Evolutionary conservation across 1,140 invertebrate genomes (phyloP).

Genomic region (Eulimnadia texana): DNA sequence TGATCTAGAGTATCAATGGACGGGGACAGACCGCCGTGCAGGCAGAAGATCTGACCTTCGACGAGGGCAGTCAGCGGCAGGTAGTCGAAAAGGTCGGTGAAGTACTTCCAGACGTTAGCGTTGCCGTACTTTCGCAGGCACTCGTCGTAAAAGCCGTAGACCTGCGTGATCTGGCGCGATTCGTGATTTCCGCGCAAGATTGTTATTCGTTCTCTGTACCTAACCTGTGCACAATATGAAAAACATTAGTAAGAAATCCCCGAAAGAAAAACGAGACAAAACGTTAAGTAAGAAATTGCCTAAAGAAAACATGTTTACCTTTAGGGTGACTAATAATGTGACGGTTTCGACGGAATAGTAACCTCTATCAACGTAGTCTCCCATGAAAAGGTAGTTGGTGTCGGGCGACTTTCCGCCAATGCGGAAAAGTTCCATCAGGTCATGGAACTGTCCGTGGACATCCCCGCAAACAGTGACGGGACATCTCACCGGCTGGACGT

Average conservation of each 20-base stretch:
- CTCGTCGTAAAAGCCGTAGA: constrained; percentile 98
- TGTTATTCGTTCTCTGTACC: constrained; percentile 97
- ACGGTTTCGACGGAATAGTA: constrained; percentile 99
- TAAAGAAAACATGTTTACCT: constrained; percentile 49
- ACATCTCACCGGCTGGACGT: constrained; percentile 99
- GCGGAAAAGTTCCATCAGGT: constrained; percentile 98
- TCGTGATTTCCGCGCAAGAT: constrained; percentile 98
- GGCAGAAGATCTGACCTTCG: constrained; percentile 97
- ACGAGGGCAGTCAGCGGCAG: constrained; percentile 94
- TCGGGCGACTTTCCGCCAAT: constrained; percentile 98
- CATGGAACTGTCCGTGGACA: constrained; percentile 99
- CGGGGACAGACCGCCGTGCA: constrained; percentile 96
- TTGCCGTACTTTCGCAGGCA: constrained; percentile 99
- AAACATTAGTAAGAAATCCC: background rate
- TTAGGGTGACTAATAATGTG: constrained; percentile 90
- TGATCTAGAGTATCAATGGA: constrained; percentile 99
- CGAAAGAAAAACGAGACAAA: no score
- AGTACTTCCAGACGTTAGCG: constrained; percentile 99
- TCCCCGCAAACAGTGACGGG: constrained; percentile 99
- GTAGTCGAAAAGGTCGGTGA: constrained; percentile 98
- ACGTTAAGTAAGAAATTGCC: background rate
- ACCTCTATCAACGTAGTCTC: constrained; percentile 98
- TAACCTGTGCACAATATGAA: constrained; percentile 46
- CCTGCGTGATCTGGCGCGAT: constrained; percentile 91
- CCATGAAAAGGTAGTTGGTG: constrained; percentile 99